Evolutionary conservation across 2,113 vertebrate species (phyloP).

Genomic region (Triplophysa rosa): DNA sequence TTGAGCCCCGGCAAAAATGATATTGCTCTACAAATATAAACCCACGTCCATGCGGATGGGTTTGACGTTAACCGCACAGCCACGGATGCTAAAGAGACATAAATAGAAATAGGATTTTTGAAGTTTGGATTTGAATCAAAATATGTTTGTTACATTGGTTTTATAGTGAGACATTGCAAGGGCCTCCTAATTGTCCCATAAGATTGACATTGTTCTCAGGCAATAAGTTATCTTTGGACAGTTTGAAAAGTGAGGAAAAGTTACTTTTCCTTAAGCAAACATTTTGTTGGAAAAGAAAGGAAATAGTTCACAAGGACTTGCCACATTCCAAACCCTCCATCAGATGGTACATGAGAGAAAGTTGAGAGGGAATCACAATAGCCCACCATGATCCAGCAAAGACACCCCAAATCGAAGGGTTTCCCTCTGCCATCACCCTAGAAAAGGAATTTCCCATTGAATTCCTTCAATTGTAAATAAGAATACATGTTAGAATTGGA

Average conservation of each 20-base stretch:
- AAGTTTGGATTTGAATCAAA: background rate
- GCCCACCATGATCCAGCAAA: constrained; percentile 49
- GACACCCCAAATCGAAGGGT: constrained; percentile 12
- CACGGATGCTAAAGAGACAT: background rate
- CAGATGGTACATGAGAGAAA: constrained; percentile 19
- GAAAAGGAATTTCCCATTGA: constrained; percentile 42
- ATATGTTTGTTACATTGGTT: background rate
- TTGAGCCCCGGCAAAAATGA: constrained; percentile 42
- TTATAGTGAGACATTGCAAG: background rate
- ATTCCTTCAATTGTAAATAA: constrained; percentile 54
- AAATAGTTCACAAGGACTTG: constrained; percentile 70
- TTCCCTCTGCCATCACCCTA: constrained; percentile 1
- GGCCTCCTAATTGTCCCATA: constrained; percentile 53
- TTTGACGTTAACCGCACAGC: constrained; percentile 6
- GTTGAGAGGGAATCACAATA: constrained; percentile 23
- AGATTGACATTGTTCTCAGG: constrained; percentile 73
- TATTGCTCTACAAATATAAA: constrained; percentile 58
- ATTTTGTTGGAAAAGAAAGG: constrained; percentile 63
- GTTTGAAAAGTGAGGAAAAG: constrained; percentile 65
- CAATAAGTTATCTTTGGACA: constrained; percentile 59
- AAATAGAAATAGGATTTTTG: background rate
- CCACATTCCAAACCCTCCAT: constrained; percentile 66
- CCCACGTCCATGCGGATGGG: constrained; percentile 50
- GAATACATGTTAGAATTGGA: constrained; percentile 40
- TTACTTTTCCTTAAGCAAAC: constrained; percentile 61